Evolutionary conservation across 2,113 vertebrate species (phyloP).

Genomic region (Cochlearius cochlearius): DNA sequence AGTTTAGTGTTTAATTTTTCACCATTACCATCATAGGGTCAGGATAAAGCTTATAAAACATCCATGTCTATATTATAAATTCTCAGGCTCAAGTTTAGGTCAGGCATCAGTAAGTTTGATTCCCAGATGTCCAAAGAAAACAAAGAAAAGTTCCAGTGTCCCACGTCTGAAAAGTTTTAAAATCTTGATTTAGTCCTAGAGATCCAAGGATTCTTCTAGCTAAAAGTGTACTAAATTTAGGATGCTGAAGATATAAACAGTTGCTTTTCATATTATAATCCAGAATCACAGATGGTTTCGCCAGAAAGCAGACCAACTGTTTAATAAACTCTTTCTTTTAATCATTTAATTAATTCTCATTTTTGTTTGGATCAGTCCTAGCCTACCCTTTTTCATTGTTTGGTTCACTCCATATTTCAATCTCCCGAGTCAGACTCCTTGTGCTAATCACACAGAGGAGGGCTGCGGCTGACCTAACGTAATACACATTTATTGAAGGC

Average conservation of each 20-base stretch:
- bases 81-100: neutral
- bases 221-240: neutral
- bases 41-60: neutral
- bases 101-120: neutral
- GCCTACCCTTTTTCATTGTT: neutral
- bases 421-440: neutral
- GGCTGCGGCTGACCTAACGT: neutral
- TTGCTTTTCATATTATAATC: neutral
- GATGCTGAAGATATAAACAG: neutral
- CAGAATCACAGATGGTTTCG: neutral
- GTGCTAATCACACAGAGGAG: neutral
- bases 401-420: neutral
- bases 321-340: neutral
- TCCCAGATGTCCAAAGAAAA: neutral
- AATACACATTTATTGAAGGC: neutral
- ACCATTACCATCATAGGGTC: neutral
- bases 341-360: neutral
- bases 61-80: neutral
- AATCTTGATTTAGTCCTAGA: neutral
- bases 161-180: neutral
- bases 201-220: neutral
- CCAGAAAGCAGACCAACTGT: neutral
- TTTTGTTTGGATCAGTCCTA: neutral
- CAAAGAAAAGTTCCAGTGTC: neutral
- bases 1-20: neutral